phyloP scores from a whole-genome alignment of 2,888 invertebrate species.

The Eupithecia centaureata region DNA sequence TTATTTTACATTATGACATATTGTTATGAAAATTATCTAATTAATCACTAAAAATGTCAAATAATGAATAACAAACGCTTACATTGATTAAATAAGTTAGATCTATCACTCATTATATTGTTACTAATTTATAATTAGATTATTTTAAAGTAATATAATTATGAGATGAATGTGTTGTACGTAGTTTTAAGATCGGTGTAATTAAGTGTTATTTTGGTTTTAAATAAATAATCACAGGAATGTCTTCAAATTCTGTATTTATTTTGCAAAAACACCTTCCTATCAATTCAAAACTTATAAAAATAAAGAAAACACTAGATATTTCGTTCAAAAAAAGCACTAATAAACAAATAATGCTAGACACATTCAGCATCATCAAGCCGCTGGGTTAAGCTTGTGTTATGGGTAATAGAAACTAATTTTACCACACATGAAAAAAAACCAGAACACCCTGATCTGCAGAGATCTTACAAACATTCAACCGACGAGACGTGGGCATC shows the following conservation, averaged over 20 bases:
- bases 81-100: slow-evolving; percentile 30
- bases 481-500: too few relatives aligned
- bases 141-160: slow-evolving; percentile 42
- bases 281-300: too few relatives aligned
- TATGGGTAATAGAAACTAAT: too few relatives aligned
- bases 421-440: too few relatives aligned
- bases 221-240: slow-evolving; percentile 65
- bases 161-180: slow-evolving; percentile 71
- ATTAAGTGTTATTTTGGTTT: slow-evolving; percentile 76
- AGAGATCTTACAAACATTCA: too few relatives aligned
- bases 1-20: too few relatives aligned
- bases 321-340: too few relatives aligned
- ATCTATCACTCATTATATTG: slow-evolving; percentile 36
- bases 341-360: too few relatives aligned
- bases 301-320: too few relatives aligned
- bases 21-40: background rate
- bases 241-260: slow-evolving; percentile 50
- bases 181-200: slow-evolving; percentile 70
- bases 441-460: too few relatives aligned
- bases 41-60: background rate
- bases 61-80: slow-evolving; percentile 17
- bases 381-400: too few relatives aligned
- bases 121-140: slow-evolving; percentile 44
- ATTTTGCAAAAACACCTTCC: background rate
- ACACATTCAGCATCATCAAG: too few relatives aligned